phyloP scores from a whole-genome alignment of 2,113 vertebrate species.

The Mellivora capensis region DNA sequence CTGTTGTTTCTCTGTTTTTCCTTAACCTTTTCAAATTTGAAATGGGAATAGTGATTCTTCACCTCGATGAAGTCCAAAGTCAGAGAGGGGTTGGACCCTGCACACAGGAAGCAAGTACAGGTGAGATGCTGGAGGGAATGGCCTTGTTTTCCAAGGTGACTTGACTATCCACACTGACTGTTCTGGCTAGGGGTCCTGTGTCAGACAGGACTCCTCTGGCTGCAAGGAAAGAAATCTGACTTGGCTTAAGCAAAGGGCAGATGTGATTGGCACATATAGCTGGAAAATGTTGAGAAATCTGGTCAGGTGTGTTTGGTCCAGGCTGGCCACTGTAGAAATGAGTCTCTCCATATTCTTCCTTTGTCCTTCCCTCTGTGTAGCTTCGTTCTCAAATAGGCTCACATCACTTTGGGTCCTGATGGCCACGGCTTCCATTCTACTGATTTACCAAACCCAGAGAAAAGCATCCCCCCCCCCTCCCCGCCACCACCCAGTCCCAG shows the following conservation, averaged over 20 bases:
- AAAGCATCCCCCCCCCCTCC: not conserved
- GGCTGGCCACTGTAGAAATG: not conserved
- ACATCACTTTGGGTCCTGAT: not conserved
- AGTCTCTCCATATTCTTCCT: not conserved
- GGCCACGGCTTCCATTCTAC: not conserved
- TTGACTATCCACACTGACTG: fast-evolving
- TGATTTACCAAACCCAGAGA: not conserved
- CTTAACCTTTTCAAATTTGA: not conserved
- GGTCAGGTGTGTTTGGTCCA: not conserved
- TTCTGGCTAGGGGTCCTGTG: not conserved
- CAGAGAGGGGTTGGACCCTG: not conserved
- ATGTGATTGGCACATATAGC: fast-evolving
- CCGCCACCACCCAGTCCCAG: not conserved
- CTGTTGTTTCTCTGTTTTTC: not conserved
- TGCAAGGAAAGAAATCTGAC: not conserved
- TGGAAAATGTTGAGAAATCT: not conserved
- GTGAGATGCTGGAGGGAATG: not conserved
- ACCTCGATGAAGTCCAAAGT: not conserved
- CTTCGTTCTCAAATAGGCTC: not conserved
- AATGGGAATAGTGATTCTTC: not conserved
- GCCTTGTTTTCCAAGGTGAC: not conserved
- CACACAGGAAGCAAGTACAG: not conserved
- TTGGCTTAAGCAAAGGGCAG: not conserved
- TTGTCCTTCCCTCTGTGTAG: not conserved
- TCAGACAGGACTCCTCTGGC: not conserved